phyloP scores from a whole-genome alignment of 2,888 invertebrate species.

The Theristus sp. region DNA sequence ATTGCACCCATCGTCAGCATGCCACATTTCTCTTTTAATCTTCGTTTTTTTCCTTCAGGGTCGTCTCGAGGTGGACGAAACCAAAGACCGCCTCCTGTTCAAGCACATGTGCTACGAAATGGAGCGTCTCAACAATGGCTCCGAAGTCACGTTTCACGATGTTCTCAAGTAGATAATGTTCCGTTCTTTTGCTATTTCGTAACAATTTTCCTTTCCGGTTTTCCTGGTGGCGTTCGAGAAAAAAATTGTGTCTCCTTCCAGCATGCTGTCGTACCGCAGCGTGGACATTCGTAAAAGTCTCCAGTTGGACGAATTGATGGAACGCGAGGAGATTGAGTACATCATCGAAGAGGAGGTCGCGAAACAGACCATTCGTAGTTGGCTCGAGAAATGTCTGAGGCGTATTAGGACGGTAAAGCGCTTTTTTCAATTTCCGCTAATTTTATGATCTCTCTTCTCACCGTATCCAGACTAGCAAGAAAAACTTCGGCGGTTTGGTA shows the following conservation, averaged over 20 bases:
- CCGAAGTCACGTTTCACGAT: constrained; percentile 98
- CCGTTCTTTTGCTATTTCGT: too few species aligned
- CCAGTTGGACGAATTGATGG: constrained; percentile 86
- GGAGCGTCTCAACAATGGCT: constrained; percentile 85
- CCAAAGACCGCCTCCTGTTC: constrained; percentile 83
- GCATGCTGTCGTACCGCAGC: constrained; percentile 81
- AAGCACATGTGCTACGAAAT: constrained; percentile 99
- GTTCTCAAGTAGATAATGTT: constrained; percentile 77
- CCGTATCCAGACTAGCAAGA: too few species aligned
- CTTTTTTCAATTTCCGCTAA: too few species aligned
- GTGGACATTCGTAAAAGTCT: constrained; percentile 91
- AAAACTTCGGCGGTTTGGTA: too few species aligned
- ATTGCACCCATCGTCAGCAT: too few species aligned
- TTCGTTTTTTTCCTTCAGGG: constrained; percentile 42
- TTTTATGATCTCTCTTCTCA: too few species aligned
- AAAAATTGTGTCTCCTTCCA: too few species aligned
- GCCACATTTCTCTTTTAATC: too few species aligned
- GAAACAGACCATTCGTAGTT: constrained; percentile 92
- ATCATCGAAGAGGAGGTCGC: constrained; percentile 98
- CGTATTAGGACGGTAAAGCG: constrained; percentile 74
- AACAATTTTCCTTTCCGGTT: too few species aligned
- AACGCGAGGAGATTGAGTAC: constrained; percentile 93
- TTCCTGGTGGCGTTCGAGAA: too few species aligned
- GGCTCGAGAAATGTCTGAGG: constrained; percentile 92
- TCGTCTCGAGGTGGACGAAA: constrained; percentile 83